These are phyloP conservation scores for Montipora efflorescens DNA, from an alignment of 64 coral and sea anemone species.

Conservation along the genomic window DNA sequence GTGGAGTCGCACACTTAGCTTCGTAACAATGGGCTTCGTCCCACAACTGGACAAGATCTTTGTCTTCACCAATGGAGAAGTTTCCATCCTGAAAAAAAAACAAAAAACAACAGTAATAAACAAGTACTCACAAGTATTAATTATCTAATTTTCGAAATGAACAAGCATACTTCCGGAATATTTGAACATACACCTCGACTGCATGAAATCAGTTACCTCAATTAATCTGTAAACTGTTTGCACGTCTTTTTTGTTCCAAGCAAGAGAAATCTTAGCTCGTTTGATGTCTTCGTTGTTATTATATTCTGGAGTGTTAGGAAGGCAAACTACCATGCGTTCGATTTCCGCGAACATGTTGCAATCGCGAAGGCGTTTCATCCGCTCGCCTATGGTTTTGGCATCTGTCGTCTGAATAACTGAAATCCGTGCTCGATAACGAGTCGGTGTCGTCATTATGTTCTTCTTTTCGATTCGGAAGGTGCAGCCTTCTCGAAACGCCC, in stretches of 20 bases:
- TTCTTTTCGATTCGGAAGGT: too few relatives aligned
- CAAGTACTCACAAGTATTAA: neutral
- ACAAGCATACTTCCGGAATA: neutral
- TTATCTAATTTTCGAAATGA: neutral
- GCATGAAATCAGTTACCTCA: neutral
- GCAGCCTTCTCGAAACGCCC: too few relatives aligned
- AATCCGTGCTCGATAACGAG: neutral
- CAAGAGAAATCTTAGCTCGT: constrained; percentile 13
- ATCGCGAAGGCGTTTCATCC: neutral
- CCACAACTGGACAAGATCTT: constrained; percentile 37
- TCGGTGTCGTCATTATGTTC: neutral
- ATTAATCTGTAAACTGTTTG: constrained; percentile 15
- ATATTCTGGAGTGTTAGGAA: neutral
- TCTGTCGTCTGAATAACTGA: neutral
- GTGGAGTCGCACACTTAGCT: neutral
- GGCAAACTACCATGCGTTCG: neutral
- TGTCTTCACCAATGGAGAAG: constrained; percentile 9
- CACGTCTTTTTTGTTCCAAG: constrained; percentile 37
- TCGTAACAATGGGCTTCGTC: constrained; percentile 28
- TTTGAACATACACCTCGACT: too few relatives aligned
- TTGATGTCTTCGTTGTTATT: constrained; percentile 20
- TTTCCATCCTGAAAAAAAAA: neutral
- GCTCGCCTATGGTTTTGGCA: neutral
- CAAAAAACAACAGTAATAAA: neutral
- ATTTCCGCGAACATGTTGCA: constrained; percentile 21